Evolutionary conservation across 2,888 invertebrate species (phyloP), one percentile per base, ranked within the genome.

Genomic region (Auanema freiburgensis): DNA sequence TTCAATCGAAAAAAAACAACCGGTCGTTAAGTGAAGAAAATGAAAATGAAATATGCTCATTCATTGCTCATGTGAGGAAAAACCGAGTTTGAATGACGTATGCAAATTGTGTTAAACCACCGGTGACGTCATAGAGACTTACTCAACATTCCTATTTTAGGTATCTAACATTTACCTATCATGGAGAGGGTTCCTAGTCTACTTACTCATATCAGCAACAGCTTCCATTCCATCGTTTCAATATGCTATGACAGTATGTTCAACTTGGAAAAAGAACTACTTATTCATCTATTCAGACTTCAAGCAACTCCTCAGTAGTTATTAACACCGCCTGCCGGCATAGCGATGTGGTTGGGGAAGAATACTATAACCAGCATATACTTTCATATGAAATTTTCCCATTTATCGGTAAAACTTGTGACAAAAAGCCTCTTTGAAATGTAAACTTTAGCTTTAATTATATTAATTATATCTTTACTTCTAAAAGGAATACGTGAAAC

Each of bases 261-360:
- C 10, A 55, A 8, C 8, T n/a, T 52, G 24, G 11, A 4, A 52
- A 11, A n/a, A 52, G 24, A n/a, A 52, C 2, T 52, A 11, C 8
- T 5, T n/a, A 16, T 16, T 23, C 6, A 6, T 23, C n/a, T 12
- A 51, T 65, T 21, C 44, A 69, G 67, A 49, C 49, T 16, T 68
- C 65, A 10, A 57, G 59, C 51, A 76, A 73, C 59, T 21, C 57
- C 1, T 59, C 73, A 1, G 42, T 67, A 3, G 40, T 63, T 4
- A 63, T 76, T 5, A 55, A 60, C 21, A 57, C 65, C 16, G 65
- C 72, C 6, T 76, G 76, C 24, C 58, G 69, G 16, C 67, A 73
- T 23, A 69, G 73, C 50, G 68, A 76, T 51, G 71, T 74, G 12
- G 65, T 69, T 25, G 74, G 70, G 10, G 69, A 69, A 41, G 59